Percentiles rank a stretch among this genome's conserved stretches.
These are phyloP conservation scores for Chloropsis hardwickii DNA, from an alignment of 2,113 vertebrate species.

Conservation along the genomic window DNA sequence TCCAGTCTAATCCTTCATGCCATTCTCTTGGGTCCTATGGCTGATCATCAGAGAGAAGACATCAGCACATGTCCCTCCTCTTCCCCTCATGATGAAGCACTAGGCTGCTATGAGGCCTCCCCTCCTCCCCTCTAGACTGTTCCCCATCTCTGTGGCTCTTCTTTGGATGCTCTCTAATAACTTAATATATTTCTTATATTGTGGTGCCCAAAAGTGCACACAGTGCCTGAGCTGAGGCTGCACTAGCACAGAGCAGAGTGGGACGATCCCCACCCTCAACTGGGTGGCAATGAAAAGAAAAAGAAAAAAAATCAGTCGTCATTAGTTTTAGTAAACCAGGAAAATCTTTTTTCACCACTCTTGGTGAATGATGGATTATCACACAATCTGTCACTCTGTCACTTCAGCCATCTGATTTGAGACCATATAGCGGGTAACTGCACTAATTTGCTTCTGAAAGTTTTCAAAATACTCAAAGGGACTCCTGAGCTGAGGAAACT, in stretches of 20 bases:
- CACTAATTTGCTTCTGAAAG: neutral
- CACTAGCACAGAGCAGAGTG: neutral
- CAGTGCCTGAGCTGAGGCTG: neutral
- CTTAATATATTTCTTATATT: neutral
- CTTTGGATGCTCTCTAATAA: neutral
- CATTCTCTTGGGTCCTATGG: neutral
- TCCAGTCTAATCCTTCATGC: neutral
- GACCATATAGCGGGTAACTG: neutral
- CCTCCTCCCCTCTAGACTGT: neutral
- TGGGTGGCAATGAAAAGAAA: neutral
- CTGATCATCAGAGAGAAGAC: neutral
- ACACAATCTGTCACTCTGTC: neutral
- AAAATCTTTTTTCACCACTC: neutral
- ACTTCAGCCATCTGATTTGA: neutral
- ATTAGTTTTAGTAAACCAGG: neutral
- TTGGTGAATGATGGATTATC: neutral
- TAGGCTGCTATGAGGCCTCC: neutral
- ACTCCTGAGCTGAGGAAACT: neutral
- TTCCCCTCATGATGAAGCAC: neutral
- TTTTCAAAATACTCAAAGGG: neutral
- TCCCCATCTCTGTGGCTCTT: neutral
- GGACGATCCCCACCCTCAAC: neutral
- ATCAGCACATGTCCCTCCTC: neutral
- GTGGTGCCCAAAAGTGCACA: neutral
- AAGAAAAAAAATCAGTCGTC: neutral